Evolutionary conservation across 2,888 invertebrate species (phyloP), one percentile per base, ranked within the genome.

Genomic region (Hydraecia micacea): DNA sequence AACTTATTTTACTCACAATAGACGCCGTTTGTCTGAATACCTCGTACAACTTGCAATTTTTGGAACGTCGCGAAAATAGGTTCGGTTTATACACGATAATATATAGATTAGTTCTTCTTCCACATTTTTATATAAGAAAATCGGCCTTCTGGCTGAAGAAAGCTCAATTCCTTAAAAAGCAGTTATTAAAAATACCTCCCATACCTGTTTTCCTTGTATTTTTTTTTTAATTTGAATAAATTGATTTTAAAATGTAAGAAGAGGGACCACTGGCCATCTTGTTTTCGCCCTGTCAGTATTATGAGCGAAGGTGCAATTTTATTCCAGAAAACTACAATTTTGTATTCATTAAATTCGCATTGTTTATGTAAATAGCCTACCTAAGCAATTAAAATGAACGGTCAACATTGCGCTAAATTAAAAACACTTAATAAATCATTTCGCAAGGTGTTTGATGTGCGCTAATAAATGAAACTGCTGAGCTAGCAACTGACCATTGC

Each of bases 301-400:
- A 46, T 18, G 55, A 60, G 49, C 28, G 25, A 49, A 21, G 21
- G 11, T 75, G 60, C 28, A 77, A 52, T 63, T 77, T 75, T 52
- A 52, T 62, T 52, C 32, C 39, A 77, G 39, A 60, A 15, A 18
- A 21, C n/a, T 36, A 25, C 9, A n/a, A n/a, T n/a, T 49, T 55
- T 32, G 39, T n/a, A 36, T 8, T 60, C 36, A 9, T 58, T 58
- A 75, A 58, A 58, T 58, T 58, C n/a, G 18, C 42, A n/a, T 42
- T 74, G 52, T 39, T 39, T 70, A 70, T 74, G 74, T 58, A 73
- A 74, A 74, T 73, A 42, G 42, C 28, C 1, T 55, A 55, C 9
- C 52, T 52, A 71, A 42, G 55, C 25, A 73, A 74, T 74, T n/a
- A 73, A 32, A 74, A 75, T 75, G 58, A 58, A 74, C 2, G n/a